Base-by-base conservation (phyloP, 2,797 vertebrate genomes). In the Mallotus villosus region DNA sequence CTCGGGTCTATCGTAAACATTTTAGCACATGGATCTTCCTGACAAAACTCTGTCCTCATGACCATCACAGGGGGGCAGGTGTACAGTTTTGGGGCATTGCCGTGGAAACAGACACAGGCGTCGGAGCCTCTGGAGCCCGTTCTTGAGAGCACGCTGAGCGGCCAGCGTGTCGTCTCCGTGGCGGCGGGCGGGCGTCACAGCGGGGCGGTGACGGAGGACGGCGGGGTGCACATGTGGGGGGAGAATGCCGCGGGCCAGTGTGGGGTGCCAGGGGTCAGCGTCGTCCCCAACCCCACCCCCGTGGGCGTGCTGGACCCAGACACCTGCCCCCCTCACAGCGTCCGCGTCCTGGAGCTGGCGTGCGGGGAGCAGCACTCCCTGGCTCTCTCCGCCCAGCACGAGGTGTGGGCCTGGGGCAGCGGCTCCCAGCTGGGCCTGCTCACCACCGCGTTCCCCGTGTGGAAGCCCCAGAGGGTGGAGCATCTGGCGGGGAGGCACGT, bases 361-460 rank as follows among this genome's bases (percentile, higher is more conserved):
- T 99, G 97, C 22, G 97, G 97, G 1, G 95, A 93, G 80, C 92
- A 93, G 24, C 97, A 98, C 85, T 97, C 95, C 0, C 86, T 99
- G 84, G 97, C 97, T 0, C 86, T 99, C 32, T 96, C 97, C 0
- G 86, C 87, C 24, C 94, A 90, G 85, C 92, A 93, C 58, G 97
- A 98, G 86, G 95, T 96, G 78, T 99, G 97, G 97, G 93, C 96
- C 0, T 99, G 97, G 97, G 97, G 97, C 67, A 95, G 94, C 0
- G 96, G 96, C 16, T 94, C 91, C 84, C 97, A 97, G 86, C 88
- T 96, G 0, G 96, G 96, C 3, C 92, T 97, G 77, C 91, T 91
- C 19, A 86, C 91, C 1, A 76, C 91, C 0, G 61, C 84, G 32
- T 95, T 93, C 73, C 96, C 96, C 0, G 93, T 95, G 61, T 96